phyloP scores from a whole-genome alignment of 2,113 vertebrate species.

The Gorsachius goisagi region DNA sequence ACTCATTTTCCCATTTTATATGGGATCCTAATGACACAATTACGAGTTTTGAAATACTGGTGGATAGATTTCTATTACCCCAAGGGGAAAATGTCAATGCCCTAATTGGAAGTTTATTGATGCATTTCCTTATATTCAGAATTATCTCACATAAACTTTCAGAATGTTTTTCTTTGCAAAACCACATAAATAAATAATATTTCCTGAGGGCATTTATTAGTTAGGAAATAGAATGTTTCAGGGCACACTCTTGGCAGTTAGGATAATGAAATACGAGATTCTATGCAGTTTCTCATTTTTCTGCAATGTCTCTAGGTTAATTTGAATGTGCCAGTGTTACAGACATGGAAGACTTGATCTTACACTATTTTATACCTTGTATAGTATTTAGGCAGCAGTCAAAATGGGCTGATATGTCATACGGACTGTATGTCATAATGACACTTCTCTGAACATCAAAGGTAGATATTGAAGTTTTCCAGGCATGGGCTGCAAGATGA shows the following conservation, averaged over 20 bases:
- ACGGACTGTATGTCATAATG: background rate
- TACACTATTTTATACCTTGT: background rate
- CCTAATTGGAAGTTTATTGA: constrained; percentile 31
- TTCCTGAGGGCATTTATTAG: constrained; percentile 46
- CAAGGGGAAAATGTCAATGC: background rate
- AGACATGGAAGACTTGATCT: background rate
- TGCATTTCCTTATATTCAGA: constrained; percentile 6
- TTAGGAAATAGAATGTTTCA: constrained; percentile 30
- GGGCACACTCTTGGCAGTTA: background rate
- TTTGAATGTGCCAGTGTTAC: constrained; percentile 13
- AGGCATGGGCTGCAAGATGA: background rate
- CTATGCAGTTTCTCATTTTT: background rate
- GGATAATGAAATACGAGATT: constrained; percentile 19
- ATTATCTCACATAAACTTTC: constrained; percentile 28
- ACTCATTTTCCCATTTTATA: background rate
- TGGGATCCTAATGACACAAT: background rate
- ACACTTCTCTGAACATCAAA: background rate
- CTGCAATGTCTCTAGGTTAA: background rate
- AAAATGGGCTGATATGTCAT: background rate
- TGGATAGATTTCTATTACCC: background rate
- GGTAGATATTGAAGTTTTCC: background rate
- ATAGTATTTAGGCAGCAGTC: background rate
- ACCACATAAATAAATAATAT: constrained; percentile 45
- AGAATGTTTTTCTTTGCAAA: constrained; percentile 38
- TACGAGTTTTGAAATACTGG: background rate